Base-by-base conservation (phyloP, 2,888 invertebrate species). In the Sinelater perroti region DNA sequence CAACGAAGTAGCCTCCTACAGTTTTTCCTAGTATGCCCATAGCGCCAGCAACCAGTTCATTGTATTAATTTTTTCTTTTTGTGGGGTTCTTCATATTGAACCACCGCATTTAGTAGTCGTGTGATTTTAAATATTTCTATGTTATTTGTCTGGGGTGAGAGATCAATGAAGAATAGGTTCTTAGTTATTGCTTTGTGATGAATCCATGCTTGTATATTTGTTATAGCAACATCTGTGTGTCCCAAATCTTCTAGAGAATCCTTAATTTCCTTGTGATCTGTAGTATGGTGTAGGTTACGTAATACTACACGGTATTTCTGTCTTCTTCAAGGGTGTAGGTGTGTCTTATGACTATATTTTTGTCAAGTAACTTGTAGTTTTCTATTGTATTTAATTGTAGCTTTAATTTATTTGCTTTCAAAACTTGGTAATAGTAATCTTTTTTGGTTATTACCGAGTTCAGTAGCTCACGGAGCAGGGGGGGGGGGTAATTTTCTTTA, bases 341-440 rank as follows among this genome's bases (percentile, higher is more conserved):
- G 35, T 35, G 35, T n/a, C 35, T n/a, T 35, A 35, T 35, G 17
- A 35, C 35, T 35, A 17, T 35, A 24, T 35, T 35, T n/a, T 35
- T 11, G 10, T 35, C 35, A 11, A 35, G 35, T 14, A 35, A n/a
- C n/a, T n/a, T n/a, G 10, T 35, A 35, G 10, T 35, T 16, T 17
- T n/a, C 35, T 14, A 35, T 2, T 35, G 35, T 16, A 11, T 35
- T 35, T 35, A 35, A 3, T 35, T 35, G 16, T 11, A 16, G 17
- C 13, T 35, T 35, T 35, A 35, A n/a, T 35, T 16, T n/a, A n/a
- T n/a, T n/a, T n/a, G n/a, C n/a, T n/a, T n/a, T n/a, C n/a, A n/a
- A n/a, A n/a, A n/a, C n/a, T n/a, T n/a, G n/a, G n/a, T n/a, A n/a
- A n/a, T n/a, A n/a, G n/a, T n/a, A n/a, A n/a, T n/a, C n/a, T n/a